Percentiles rank a stretch among this genome's conserved stretches.
phyloP scores from a whole-genome alignment of 2,797 vertebrate species.

The Xiphophorus birchmanni region DNA sequence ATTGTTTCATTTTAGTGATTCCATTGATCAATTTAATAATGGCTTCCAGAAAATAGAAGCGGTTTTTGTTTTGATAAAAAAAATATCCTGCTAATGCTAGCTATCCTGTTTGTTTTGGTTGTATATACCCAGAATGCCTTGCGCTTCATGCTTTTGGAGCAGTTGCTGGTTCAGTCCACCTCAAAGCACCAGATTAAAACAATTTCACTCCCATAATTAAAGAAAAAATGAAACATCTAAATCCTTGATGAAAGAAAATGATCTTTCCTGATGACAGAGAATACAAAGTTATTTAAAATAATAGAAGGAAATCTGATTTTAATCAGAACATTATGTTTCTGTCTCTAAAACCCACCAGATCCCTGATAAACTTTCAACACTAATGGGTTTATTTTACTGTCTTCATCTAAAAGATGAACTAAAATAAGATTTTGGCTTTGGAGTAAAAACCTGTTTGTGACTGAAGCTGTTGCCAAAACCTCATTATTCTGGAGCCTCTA shows the following conservation, averaged over 20 bases:
- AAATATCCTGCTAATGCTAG: too few relatives aligned
- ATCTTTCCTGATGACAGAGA: neutral
- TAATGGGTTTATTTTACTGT: neutral
- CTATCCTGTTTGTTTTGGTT: too few relatives aligned
- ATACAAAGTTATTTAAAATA: neutral
- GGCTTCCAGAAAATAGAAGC: too few relatives aligned
- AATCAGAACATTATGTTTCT: neutral
- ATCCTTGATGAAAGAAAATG: neutral
- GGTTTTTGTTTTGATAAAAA: too few relatives aligned
- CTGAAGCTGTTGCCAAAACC: neutral
- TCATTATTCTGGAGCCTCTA: conserved; percentile 2
- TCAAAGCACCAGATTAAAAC: neutral
- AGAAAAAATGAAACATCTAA: neutral
- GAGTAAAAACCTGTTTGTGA: neutral
- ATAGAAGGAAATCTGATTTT: neutral
- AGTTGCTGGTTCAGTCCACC: neutral
- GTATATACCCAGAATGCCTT: too few relatives aligned
- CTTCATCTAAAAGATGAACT: neutral
- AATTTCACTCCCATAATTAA: neutral
- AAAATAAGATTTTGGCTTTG: neutral
- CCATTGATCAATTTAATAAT: too few relatives aligned
- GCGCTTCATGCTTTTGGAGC: neutral
- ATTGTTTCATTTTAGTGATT: too few relatives aligned
- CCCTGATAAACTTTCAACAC: neutral
- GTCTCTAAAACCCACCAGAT: neutral